Evolutionary conservation across 2,888 invertebrate genomes (phyloP).

Genomic region (Agriopis marginaria): DNA sequence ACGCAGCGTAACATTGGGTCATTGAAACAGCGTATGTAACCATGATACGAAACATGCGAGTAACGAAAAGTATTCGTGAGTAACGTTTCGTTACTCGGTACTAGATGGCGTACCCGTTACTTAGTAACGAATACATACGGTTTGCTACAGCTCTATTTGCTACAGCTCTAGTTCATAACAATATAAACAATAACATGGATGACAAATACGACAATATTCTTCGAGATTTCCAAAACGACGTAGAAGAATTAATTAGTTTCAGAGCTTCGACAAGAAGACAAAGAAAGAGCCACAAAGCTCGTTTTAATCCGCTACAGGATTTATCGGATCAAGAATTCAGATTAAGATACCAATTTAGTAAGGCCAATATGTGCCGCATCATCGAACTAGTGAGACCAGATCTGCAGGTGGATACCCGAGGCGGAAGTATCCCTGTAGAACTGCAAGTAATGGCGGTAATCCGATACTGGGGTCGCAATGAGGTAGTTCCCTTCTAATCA

Average conservation of each 20-base stretch:
- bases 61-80: too few species aligned
- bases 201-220: background rate
- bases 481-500: background rate
- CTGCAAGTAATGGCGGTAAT: conserved; percentile 2
- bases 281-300: background rate
- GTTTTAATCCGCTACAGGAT: background rate
- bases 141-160: too few species aligned
- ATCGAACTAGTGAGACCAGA: conserved; percentile 1
- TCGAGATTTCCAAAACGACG: conserved; percentile 1
- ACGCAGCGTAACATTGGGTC: too few species aligned
- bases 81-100: too few species aligned
- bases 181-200: too few species aligned
- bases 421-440: background rate
- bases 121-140: too few species aligned
- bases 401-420: background rate
- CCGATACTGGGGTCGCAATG: background rate
- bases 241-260: background rate
- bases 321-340: conserved; percentile 1
- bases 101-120: too few species aligned
- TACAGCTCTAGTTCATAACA: too few species aligned
- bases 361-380: background rate
- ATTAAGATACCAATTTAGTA: background rate
- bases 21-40: too few species aligned
- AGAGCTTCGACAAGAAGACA: background rate
- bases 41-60: too few species aligned